Percentiles rank a stretch among this genome's conserved stretches.
These are phyloP conservation scores for Drosophila sp. DNA, from an alignment of 1,140 invertebrate species.

Conservation along the genomic window DNA sequence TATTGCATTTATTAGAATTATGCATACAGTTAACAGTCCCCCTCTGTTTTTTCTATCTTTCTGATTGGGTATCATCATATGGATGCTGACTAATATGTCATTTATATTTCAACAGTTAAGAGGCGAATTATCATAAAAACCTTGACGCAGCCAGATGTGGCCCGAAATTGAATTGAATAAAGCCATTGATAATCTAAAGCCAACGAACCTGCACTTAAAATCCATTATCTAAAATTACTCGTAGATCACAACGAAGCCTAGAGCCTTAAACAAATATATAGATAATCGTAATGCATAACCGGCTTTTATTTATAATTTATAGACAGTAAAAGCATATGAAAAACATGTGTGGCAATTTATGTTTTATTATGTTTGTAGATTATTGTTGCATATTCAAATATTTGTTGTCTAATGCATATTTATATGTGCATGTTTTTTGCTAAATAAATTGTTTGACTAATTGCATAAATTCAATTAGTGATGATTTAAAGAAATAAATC, in stretches of 20 bases:
- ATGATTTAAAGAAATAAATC: neutral
- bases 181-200: neutral
- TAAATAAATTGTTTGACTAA: conserved; percentile 23
- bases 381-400: conserved; percentile 5
- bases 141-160: conserved; percentile 24
- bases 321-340: conserved; percentile 47
- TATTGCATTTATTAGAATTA: no score
- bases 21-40: no score
- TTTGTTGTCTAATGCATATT: neutral
- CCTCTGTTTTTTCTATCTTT: no score
- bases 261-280: neutral
- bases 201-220: conserved; percentile 12
- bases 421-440: neutral
- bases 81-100: conserved; percentile 12
- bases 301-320: conserved; percentile 72
- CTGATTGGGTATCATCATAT: no score
- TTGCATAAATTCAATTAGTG: conserved; percentile 1
- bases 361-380: conserved; percentile 3
- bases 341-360: conserved; percentile 15
- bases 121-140: conserved; percentile 21
- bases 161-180: conserved; percentile 23
- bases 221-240: neutral
- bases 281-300: conserved; percentile 18
- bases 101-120: conserved; percentile 38
- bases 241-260: neutral